Evolutionary conservation across 2,888 invertebrate species (phyloP), one percentile per base, ranked within the genome.

Genomic region (Drosophila prostipennis): DNA sequence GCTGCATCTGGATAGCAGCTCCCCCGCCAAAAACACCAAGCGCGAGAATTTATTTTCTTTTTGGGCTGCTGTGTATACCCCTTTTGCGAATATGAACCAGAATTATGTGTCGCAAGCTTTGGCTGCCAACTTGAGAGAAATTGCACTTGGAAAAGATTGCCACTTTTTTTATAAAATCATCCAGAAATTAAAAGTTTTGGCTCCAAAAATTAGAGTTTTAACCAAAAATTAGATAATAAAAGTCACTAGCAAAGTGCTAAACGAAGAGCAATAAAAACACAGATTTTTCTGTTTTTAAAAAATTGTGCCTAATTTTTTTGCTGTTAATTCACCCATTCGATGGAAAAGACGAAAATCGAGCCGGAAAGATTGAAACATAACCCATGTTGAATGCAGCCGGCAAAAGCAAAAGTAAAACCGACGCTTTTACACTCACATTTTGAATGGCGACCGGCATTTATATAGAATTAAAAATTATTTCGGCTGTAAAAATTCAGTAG

Each of bases 381-480:
- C n/a, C n/a, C n/a, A 55, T 45, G 45, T 32, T 48, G 45, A 49
- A 63, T 42, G 67, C 68, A 67, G n/a, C 19, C 36, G 48, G 40
- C 40, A 63, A 13, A 49, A 42, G 53, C 37, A 46, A 53, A 45
- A 45, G 37, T 23, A 53, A 65, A 46, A 52, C 65, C 36, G 46
- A 32, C 65, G 14, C 46, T n/a, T n/a, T n/a, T n/a, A 49, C 53
- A 58, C 53, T 69, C 37, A 58, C 39, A 60, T 32, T 40, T 8
- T 43, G 45, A 61, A 34, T 43, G 46, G 76, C 68, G 37, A 80
- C 81, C 79, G 87, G 77, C 82, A 87, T 87, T 87, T 82, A 82
- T 82, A 87, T 82, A 87, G n/a, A 82, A 82, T 82, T 82, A 87
- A 79, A 82, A 82, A 85, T 82, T 79, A 82, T 87, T 87, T 86